Evolutionary conservation across 2,888 invertebrate species (phyloP).

Genomic region (Drosophila lutescens): DNA sequence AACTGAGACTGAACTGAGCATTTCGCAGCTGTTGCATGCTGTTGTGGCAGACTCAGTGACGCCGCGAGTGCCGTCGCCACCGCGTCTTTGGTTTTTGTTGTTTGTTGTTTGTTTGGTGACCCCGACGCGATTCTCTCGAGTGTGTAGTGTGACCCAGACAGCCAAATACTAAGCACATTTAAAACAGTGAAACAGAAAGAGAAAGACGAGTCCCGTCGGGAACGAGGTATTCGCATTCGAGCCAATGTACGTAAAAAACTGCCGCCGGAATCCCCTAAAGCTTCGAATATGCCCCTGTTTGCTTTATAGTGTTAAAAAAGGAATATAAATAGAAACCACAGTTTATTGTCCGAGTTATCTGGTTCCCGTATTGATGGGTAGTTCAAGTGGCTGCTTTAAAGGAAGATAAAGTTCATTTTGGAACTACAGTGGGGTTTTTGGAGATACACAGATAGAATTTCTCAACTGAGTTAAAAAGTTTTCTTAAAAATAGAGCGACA

Average conservation of each 20-base stretch:
- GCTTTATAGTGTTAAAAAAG: background rate
- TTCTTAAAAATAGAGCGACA: too few species aligned
- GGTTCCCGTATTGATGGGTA: background rate
- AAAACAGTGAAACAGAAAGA: background rate
- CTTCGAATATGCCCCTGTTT: conserved; percentile 15
- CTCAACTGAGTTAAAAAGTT: too few species aligned
- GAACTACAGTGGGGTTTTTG: too few species aligned
- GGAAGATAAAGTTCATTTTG: background rate
- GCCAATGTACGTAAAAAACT: conserved; percentile 17
- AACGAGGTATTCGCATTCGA: conserved; percentile 19
- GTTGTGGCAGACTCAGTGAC: conserved; percentile 35
- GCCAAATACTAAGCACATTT: background rate
- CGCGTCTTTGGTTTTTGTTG: conserved; percentile 53
- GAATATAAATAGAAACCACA: background rate
- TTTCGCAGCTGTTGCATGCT: conserved; percentile 76
- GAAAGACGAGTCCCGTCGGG: conserved; percentile 8
- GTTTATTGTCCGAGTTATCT: background rate
- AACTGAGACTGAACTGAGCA: conserved; percentile 4
- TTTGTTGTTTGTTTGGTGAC: conserved; percentile 56
- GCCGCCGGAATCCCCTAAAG: background rate
- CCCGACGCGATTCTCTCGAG: conserved; percentile 57
- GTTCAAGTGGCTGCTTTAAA: background rate
- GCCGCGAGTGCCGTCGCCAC: conserved; percentile 35
- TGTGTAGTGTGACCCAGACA: conserved; percentile 43
- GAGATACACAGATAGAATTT: too few species aligned